Conservation (phyloP, 2,888 invertebrate species). For the Drosophila parthenogenetica region DNA sequence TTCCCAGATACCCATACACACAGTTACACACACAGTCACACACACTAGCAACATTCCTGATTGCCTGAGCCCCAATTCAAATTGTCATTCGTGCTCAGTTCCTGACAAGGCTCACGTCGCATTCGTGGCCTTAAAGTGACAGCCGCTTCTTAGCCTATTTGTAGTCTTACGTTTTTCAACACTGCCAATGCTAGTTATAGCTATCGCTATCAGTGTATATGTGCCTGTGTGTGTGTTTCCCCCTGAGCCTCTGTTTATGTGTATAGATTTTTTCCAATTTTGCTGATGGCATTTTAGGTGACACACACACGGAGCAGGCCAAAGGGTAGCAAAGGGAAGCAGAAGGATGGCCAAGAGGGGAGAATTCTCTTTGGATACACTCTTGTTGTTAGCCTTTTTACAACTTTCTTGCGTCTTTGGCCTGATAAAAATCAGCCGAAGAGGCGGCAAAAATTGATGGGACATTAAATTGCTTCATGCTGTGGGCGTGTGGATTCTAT, state of each 20-base stretch:
- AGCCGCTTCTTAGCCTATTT: conserved; percentile 51
- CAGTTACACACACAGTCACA: conserved; percentile 6
- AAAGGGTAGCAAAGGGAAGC: background rate
- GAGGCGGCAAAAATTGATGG: conserved; percentile 70
- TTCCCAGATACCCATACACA: background rate
- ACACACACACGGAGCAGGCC: conserved; percentile 32
- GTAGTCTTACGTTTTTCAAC: conserved; percentile 44
- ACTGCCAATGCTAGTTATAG: conserved; percentile 64
- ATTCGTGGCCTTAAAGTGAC: conserved; percentile 47
- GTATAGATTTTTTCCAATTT: conserved; percentile 73
- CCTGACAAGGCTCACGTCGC: conserved; percentile 52
- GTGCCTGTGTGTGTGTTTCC: conserved; percentile 17
- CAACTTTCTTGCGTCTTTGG: conserved; percentile 46
- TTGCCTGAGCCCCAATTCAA: conserved; percentile 52
- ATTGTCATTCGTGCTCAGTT: conserved; percentile 48
- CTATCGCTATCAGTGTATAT: conserved; percentile 27
- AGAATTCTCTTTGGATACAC: conserved; percentile 31
- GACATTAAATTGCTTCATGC: conserved; percentile 71
- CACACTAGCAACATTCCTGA: conserved; percentile 28
- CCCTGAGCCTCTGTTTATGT: conserved; percentile 50
- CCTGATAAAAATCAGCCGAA: conserved; percentile 54
- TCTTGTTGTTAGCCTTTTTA: conserved; percentile 51
- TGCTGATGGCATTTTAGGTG: conserved; percentile 75
- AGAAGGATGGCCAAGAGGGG: background rate
- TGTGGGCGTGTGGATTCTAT: conserved; percentile 46